Evolutionary conservation across 92 coral and sea anemone genomes (phyloP), one percentile per base, ranked within the genome.

Genomic region (Parazoanthus atlanticus): DNA sequence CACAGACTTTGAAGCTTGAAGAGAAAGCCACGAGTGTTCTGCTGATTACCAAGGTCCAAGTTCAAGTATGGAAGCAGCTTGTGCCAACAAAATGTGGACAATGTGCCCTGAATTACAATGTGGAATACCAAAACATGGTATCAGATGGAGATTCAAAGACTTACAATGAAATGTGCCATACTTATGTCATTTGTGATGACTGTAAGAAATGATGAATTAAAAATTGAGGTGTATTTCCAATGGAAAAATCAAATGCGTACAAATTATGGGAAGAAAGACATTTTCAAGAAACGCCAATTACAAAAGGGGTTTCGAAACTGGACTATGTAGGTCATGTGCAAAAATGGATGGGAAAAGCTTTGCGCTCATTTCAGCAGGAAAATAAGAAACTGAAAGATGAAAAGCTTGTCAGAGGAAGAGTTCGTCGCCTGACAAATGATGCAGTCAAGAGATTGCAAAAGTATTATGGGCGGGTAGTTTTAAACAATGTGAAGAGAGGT

Each of bases 141-240:
- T 76, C 89, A 38, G 88, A 90, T 71, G 93, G 88, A n/a, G 84
- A 90, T 71, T 69, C 88, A 9, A 91, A 91, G 38, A 88, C 90
- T 30, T 88, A 81, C 77, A 78, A 71, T 75, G 31, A 82, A 38
- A 66, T 88, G 11, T 81, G 91, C 69, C 82, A 88, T 46, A 26
- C 32, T 41, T 88, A 81, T 88, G 90, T 81, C 34, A 81, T 80
- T 40, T 80, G 85, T 21, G 47, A 61, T 54, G 81, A 80, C 81
- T 80, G 86, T 69, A 31, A 90, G 71, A 82, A n/a, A 32, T 40
- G 16, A 90, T 86, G 80, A 86, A 86, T 28, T 86, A 86, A 84
- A 52, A 74, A 30, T 85, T 8, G 36, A 74, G 11, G 81, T 85
- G 61, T 85, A 85, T 79, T 26, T 56, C 34, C 26, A 86, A 30